phyloP scores from a whole-genome alignment of 1,140 invertebrate genomes.

The Pachypeltis micranthus region DNA sequence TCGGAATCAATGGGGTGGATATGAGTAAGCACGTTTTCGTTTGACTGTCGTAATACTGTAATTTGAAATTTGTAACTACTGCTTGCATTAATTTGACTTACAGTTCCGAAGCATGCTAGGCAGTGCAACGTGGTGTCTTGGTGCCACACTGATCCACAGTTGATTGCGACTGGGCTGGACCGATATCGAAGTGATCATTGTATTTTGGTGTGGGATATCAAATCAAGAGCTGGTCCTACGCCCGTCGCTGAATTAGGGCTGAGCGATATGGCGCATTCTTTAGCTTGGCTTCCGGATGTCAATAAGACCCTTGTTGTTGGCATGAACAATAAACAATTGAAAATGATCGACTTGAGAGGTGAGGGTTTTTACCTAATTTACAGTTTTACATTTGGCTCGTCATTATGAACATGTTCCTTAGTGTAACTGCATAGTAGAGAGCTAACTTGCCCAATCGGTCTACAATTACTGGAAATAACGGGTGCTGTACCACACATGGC shows the following conservation, averaged over 20 bases:
- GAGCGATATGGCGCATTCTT: slow-evolving; percentile 69
- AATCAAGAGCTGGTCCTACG: slow-evolving; percentile 7
- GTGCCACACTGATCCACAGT: slow-evolving; percentile 72
- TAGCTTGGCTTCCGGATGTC: slow-evolving; percentile 70
- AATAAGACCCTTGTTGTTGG: slow-evolving; percentile 65
- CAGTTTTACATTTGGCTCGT: too few relatives aligned
- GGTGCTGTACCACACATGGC: too few relatives aligned
- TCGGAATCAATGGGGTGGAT: slow-evolving; percentile 58
- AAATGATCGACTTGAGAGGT: slow-evolving; percentile 87
- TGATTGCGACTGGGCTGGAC: slow-evolving; percentile 74
- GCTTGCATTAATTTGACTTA: neutral
- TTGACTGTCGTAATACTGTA: neutral
- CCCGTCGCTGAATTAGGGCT: slow-evolving; percentile 43
- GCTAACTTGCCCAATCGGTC: too few relatives aligned
- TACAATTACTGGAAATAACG: too few relatives aligned
- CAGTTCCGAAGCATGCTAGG: slow-evolving; percentile 65
- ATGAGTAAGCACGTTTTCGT: slow-evolving; percentile 45
- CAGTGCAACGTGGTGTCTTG: slow-evolving; percentile 79
- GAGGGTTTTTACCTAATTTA: too few relatives aligned
- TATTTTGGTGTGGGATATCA: slow-evolving; percentile 60
- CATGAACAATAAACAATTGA: slow-evolving; percentile 78
- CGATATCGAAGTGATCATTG: slow-evolving; percentile 64
- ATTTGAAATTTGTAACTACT: neutral
- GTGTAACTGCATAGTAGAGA: too few relatives aligned
- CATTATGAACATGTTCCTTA: too few relatives aligned